Evolutionary conservation across 53 echinoderm and acorn worm species (phyloP), one percentile per base, ranked within the genome.

Genomic region (Arbacia lixula): DNA sequence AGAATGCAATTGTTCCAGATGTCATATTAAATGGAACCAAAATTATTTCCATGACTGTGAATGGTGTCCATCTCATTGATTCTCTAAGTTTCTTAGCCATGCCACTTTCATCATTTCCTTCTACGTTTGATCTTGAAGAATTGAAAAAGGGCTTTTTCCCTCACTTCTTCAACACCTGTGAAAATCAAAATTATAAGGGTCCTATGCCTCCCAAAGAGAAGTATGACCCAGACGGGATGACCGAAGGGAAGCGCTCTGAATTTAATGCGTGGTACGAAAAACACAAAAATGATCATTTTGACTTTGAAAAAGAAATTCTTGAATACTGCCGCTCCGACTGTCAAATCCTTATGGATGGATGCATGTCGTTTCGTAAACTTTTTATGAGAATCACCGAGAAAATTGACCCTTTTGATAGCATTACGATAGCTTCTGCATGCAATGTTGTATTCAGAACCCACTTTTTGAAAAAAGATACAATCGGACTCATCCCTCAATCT

Each of bases 61-160:
- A 42, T 28, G 27, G 34, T 19, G 62, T 71, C 2, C 71, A 61
- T 34, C 21, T 88, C 14, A 83, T 88, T 43, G 88, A 88, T 29
- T 88, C 88, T 0, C 22, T 89, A 2, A 84, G 60, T 58, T 85
- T 89, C 25, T 30, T 89, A 14, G 85, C 84, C 12, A 89, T 89
- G 89, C 76, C 85, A 28, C 85, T 89, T 0, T 35, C 84, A 12
- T 43, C 57, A 20, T 39, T 84, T 32, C 84, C 85, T 1, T 22
- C 9, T 3, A 76, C 88, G 2, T 88, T 88, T 50, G 73, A 62
- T 42, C 28, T 83, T 0, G 43, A 12, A 1, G 88, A 88, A 72
- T 37, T 88, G 12, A 71, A 83, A 16, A 88, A 88, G 20, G 88
- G 88, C 0, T 89, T 53, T 36, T 89, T 89, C 34, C 89, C 89